Evolutionary conservation across 2,113 vertebrate genomes (phyloP), one percentile per base, ranked within the genome.

Genomic region (Ahaetulla prasina): DNA sequence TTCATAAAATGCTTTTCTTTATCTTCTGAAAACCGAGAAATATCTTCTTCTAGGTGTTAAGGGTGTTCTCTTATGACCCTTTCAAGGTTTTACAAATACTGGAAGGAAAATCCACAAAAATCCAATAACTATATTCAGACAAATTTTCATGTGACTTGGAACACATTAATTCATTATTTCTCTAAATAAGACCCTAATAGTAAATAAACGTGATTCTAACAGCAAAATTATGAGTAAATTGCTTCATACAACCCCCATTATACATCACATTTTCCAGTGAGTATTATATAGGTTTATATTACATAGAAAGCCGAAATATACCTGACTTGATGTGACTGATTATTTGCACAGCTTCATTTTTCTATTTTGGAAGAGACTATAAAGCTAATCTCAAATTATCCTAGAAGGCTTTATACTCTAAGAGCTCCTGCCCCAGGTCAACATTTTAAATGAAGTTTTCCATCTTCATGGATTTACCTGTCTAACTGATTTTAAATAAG

Each of bases 401-500:
- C 14, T 43, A 84, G 85, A 91, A 93, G 87, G 91, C 27, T 47
- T 47, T 89, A 68, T 80, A 86, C 90, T 92, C 23, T 92, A 94
- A 96, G 92, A 54, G 84, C 88, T 95, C 88, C 54, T 87, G 57
- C 52, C 49, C 27, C 6, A 60, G 87, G 10, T 90, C 68, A 57
- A n/a, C 39, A 87, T 45, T 90, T 52, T 87, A 93, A 93, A 88
- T 63, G 53, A 92, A 89, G 88, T 47, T 45, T 47, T 25, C 20
- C 53, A 53, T 85, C 60, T 89, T 93, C 87, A 5, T 52, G 55
- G 16, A 47, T 90, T 14, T 57, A 60, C 25, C 74, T 16, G 14
- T 39, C 63, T 90, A 57, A 91, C 2, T 27, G 20, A 68, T 93
- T 85, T 91, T 80, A 91, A 85, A 94, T 94, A 89, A 93, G 89